These are phyloP conservation scores for Scaptomyza polygonia DNA, from an alignment of 2,888 invertebrate species.

Conservation along the genomic window DNA sequence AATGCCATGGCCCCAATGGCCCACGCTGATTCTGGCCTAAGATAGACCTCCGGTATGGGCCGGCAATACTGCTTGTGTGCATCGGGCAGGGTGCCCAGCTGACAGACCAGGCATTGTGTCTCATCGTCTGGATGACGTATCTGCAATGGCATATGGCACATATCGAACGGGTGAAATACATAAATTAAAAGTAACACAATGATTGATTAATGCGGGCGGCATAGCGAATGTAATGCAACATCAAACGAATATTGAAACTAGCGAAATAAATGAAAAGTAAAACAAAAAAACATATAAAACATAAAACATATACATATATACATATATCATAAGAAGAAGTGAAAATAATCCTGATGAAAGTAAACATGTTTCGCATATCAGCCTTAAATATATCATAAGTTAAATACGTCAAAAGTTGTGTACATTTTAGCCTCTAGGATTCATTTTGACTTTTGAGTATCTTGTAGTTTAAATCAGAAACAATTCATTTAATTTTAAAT, in stretches of 20 bases:
- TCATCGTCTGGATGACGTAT: constrained; percentile 92
- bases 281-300: no score
- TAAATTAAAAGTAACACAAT: constrained; percentile 1
- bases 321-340: no score
- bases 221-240: neutral
- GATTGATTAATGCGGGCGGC: neutral
- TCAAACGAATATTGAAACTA: neutral
- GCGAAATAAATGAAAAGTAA: neutral
- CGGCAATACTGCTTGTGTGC: constrained; percentile 89
- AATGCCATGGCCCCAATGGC: constrained; percentile 97
- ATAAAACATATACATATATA: no score
- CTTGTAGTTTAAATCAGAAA: no score
- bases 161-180: neutral
- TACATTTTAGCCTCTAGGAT: no score
- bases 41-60: constrained; percentile 92
- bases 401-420: no score
- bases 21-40: constrained; percentile 93
- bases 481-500: no score
- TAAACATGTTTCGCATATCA: no score
- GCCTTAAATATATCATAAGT: no score
- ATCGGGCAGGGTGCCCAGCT: constrained; percentile 93
- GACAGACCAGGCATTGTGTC: constrained; percentile 93
- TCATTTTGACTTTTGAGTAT: no score
- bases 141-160: constrained; percentile 84
- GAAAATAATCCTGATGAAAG: no score